phyloP scores from a whole-genome alignment of 2,797 vertebrate species.

The Neostethus bicornis region DNA sequence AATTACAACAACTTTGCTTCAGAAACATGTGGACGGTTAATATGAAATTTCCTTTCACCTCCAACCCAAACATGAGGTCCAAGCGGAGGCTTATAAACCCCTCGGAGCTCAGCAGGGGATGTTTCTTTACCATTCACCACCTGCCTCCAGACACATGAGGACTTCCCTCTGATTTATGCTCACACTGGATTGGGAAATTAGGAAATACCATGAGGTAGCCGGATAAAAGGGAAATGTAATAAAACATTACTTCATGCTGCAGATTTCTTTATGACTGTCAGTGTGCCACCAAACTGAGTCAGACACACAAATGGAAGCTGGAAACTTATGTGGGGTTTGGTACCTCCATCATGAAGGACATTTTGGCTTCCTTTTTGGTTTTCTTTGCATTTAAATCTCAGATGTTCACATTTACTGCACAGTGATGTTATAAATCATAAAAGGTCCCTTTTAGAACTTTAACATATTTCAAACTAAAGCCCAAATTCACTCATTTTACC shows the following conservation, averaged over 20 bases:
- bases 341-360: too few relatives aligned
- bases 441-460: too few relatives aligned
- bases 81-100: conserved; percentile 18
- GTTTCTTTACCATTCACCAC: conserved; percentile 19
- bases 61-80: conserved; percentile 2
- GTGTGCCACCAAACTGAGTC: too few relatives aligned
- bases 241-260: neutral
- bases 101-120: neutral
- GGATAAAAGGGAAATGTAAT: neutral
- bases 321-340: neutral
- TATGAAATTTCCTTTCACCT: neutral
- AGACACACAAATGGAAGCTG: too few relatives aligned
- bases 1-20: conserved; percentile 1
- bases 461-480: too few relatives aligned
- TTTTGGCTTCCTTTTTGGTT: neutral
- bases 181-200: neutral
- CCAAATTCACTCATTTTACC: too few relatives aligned
- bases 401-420: too few relatives aligned
- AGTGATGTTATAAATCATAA: too few relatives aligned
- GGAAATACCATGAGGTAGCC: too few relatives aligned
- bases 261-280: too few relatives aligned
- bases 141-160: conserved; percentile 14
- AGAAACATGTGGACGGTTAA: neutral
- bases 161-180: conserved; percentile 6
- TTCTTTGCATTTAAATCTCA: neutral